Percentiles rank a stretch among this genome's conserved stretches.
These are phyloP conservation scores for Ispidina picta DNA, from an alignment of 2,797 vertebrate species.

Conservation along the genomic window DNA sequence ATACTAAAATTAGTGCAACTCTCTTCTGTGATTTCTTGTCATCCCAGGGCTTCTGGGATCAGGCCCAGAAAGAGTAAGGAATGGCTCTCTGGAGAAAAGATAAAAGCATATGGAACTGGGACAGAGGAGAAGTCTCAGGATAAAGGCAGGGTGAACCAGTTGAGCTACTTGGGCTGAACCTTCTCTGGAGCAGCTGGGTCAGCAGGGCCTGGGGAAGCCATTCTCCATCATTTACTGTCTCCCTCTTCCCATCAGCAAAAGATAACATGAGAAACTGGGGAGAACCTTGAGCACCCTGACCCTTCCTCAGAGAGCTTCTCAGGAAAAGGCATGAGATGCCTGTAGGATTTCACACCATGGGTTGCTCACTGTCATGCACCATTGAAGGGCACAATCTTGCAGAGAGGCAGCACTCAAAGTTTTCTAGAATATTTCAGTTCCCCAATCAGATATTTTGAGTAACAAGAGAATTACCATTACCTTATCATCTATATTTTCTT, in stretches of 20 bases:
- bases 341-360: neutral
- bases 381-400: neutral
- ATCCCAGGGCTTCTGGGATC: neutral
- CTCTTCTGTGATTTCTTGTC: neutral
- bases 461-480: neutral
- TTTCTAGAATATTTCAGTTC: neutral
- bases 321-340: neutral
- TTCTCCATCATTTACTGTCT: neutral
- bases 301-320: neutral
- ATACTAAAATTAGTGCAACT: slow-evolving; percentile 29
- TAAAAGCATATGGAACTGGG: neutral
- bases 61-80: neutral
- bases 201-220: neutral
- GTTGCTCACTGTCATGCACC: neutral
- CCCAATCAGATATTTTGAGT: neutral
- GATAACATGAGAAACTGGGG: neutral
- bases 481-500: neutral
- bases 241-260: fast-evolving
- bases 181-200: neutral
- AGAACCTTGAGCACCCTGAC: neutral
- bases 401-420: neutral
- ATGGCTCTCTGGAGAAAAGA: slow-evolving; percentile 28
- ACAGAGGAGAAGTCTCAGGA: slow-evolving; percentile 22
- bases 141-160: neutral
- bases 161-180: neutral